Conservation (phyloP, 2,888 invertebrate genomes). For the Sarcophaga caerulescens region DNA sequence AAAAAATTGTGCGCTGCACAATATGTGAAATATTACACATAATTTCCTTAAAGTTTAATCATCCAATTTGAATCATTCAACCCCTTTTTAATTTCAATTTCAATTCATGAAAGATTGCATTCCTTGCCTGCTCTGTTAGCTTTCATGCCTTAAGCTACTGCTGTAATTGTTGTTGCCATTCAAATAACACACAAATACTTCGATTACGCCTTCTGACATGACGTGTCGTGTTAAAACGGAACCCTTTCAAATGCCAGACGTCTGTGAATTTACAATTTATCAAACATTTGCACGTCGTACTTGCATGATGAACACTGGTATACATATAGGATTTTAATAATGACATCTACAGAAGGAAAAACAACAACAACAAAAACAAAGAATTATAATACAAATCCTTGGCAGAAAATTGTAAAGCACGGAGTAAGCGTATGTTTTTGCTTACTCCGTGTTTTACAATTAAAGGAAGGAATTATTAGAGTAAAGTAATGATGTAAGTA, state of each 20-base stretch:
- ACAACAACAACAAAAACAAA: not conserved
- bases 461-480: not conserved
- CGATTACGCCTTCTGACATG: conserved; percentile 9
- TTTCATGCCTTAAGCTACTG: conserved; percentile 12
- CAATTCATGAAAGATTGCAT: not conserved
- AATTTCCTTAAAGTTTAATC: no score
- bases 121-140: not conserved
- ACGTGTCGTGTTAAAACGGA: not conserved
- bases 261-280: not conserved
- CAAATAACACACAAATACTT: not conserved
- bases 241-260: conserved; percentile 17
- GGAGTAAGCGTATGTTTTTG: conserved; percentile 9
- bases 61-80: no score
- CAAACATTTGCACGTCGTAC: not conserved
- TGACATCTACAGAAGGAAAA: not conserved
- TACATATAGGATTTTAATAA: conserved; percentile 1
- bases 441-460: no score
- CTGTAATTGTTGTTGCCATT: not conserved
- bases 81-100: no score
- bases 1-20: no score
- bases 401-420: conserved; percentile 6
- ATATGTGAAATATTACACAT: no score
- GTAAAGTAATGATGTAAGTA: not conserved
- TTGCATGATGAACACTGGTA: not conserved
- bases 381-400: conserved; percentile 10